Evolutionary conservation across 1,140 invertebrate genomes (phyloP).

Genomic region (Mercenaria mercenaria): DNA sequence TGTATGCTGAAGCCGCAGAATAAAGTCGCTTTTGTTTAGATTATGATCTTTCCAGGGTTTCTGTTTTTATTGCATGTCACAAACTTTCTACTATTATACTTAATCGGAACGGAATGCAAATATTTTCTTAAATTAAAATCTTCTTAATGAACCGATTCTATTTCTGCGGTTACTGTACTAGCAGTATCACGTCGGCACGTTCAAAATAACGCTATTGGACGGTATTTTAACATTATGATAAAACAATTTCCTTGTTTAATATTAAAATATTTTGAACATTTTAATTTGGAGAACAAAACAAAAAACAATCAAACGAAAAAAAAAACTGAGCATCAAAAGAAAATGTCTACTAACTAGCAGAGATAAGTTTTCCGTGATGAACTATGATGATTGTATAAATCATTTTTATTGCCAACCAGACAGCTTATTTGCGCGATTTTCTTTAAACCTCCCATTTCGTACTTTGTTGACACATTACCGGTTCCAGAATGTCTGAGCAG

Average conservation of each 20-base stretch:
- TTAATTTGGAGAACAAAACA: not conserved
- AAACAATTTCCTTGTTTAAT: not conserved
- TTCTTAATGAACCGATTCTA: too few species aligned
- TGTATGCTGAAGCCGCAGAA: not conserved
- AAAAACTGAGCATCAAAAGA: not conserved
- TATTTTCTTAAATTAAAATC: too few species aligned
- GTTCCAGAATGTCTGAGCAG: constrained; percentile 61
- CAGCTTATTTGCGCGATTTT: constrained; percentile 37
- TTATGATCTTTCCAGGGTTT: too few species aligned
- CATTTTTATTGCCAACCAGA: constrained; percentile 21
- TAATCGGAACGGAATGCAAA: too few species aligned
- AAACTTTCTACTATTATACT: too few species aligned
- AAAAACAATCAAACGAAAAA: not conserved
- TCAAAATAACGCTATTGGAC: not conserved
- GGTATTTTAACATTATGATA: not conserved
- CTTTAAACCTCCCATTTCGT: constrained; percentile 47
- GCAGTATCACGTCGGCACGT: too few species aligned
- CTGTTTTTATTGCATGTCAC: too few species aligned
- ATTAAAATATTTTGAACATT: not conserved
- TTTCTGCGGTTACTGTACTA: too few species aligned
- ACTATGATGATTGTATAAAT: constrained; percentile 9
- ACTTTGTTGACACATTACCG: constrained; percentile 57
- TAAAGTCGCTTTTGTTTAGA: too few species aligned
- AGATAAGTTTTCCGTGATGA: not conserved
- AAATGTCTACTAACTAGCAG: not conserved